A percentile compares a stretch with the other conserved stretches of the same genome.
Conservation (phyloP, 2,797 vertebrate genomes). For the Eidolon dupreanum region DNA sequence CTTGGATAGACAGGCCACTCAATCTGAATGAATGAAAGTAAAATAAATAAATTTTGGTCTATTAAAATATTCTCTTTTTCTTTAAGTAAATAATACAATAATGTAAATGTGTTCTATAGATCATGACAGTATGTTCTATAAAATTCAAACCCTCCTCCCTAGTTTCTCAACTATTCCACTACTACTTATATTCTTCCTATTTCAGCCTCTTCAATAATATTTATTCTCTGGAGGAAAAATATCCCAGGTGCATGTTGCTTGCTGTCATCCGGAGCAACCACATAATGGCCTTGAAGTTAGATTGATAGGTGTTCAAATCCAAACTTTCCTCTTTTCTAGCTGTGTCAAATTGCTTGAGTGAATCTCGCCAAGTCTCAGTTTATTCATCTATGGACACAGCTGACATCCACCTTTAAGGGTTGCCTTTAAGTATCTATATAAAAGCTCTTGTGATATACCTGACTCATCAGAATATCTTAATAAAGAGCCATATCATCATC, state of each 20-base stretch:
- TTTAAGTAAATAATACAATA: neutral
- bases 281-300: neutral
- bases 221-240: neutral
- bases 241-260: neutral
- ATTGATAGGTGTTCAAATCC: neutral
- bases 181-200: neutral
- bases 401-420: neutral
- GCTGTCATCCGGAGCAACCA: neutral
- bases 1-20: neutral
- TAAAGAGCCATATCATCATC: neutral
- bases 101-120: neutral
- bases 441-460: neutral
- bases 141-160: neutral
- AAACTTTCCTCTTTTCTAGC: neutral
- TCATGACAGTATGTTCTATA: neutral
- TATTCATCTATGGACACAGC: neutral
- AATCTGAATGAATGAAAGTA: neutral
- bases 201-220: neutral
- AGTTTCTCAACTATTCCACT: neutral
- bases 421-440: neutral
- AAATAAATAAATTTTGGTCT: neutral
- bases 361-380: neutral
- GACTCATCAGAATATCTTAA: neutral
- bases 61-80: neutral
- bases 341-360: neutral